These are phyloP conservation scores for Tenrec ecaudatus DNA, from an alignment of 2,113 vertebrate genomes.

Conservation along the genomic window DNA sequence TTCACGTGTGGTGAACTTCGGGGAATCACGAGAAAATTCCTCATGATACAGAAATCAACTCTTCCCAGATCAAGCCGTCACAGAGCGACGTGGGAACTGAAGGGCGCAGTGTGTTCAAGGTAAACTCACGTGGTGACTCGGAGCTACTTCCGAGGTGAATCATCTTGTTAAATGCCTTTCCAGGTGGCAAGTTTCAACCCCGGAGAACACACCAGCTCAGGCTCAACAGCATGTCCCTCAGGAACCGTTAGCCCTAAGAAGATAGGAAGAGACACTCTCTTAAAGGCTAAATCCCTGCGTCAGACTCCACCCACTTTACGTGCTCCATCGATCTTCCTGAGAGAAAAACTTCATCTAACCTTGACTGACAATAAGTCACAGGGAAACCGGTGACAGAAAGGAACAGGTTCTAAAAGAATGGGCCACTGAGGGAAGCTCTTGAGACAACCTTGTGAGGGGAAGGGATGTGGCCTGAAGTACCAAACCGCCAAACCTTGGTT, in stretches of 20 bases:
- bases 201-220: slow-evolving; percentile 52
- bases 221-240: slow-evolving; percentile 36
- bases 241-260: slow-evolving; percentile 60
- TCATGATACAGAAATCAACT: background rate
- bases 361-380: slow-evolving; percentile 26
- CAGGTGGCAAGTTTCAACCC: slow-evolving; percentile 38
- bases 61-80: slow-evolving; percentile 34
- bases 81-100: slow-evolving; percentile 35
- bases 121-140: background rate
- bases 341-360: background rate
- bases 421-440: background rate
- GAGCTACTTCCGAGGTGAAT: slow-evolving; percentile 39
- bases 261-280: slow-evolving; percentile 53
- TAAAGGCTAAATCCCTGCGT: slow-evolving; percentile 57
- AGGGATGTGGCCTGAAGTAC: background rate
- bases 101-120: background rate
- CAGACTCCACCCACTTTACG: background rate
- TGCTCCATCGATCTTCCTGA: background rate
- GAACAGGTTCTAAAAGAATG: background rate
- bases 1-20: background rate
- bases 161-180: slow-evolving; percentile 53
- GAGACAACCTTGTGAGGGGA: background rate
- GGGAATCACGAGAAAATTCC: background rate
- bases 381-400: background rate
- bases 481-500: background rate